phyloP scores from a whole-genome alignment of 2,113 vertebrate species.

The Scalopus aquaticus region DNA sequence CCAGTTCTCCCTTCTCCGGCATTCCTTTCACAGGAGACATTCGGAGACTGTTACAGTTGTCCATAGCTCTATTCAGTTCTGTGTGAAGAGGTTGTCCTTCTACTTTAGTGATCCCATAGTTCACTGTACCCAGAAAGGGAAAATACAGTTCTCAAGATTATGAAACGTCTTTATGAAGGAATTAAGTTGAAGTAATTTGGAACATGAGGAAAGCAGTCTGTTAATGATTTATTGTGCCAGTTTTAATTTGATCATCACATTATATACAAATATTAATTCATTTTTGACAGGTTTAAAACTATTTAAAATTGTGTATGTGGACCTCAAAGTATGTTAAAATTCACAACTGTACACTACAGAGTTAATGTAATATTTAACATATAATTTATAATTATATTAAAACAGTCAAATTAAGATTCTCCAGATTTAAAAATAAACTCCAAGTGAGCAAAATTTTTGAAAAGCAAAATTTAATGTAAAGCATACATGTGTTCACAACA shows the following conservation, averaged over 20 bases:
- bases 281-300: not conserved
- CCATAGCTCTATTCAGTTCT: slow-evolving; percentile 90
- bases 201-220: not conserved
- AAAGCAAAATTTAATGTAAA: not conserved
- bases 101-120: slow-evolving; percentile 90
- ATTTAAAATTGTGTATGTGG: not conserved
- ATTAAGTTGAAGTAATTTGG: not conserved
- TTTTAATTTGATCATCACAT: not conserved
- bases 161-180: not conserved
- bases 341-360: not conserved
- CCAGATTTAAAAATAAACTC: not conserved
- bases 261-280: not conserved
- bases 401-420: not conserved
- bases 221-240: not conserved
- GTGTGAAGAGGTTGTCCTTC: slow-evolving; percentile 91
- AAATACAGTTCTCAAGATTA: slow-evolving; percentile 54
- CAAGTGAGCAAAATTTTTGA: not conserved
- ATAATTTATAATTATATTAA: slow-evolving; percentile 36
- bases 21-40: slow-evolving; percentile 91
- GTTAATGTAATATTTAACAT: not conserved
- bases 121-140: slow-evolving; percentile 82
- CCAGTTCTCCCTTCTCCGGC: slow-evolving; percentile 91
- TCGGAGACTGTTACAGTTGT: slow-evolving; percentile 91
- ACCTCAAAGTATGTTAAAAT: not conserved
- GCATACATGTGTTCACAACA: not conserved